phyloP scores from a whole-genome alignment of 2,113 vertebrate genomes.

The Myiagra hebetior region DNA sequence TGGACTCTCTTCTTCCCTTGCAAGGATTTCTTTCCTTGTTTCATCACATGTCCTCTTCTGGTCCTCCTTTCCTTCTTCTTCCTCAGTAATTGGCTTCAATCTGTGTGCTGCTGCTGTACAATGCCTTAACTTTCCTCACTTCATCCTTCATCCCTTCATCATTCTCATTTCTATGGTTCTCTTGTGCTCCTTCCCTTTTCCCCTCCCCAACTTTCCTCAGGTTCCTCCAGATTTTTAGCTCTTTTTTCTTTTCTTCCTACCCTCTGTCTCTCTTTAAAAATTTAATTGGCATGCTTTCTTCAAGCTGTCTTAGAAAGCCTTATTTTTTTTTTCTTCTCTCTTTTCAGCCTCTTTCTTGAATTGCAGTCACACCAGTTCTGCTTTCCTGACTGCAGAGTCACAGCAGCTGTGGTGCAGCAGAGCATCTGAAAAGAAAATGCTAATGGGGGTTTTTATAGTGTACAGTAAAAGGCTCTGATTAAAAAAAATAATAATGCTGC shows the following conservation, averaged over 20 bases:
- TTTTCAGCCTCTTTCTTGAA: slow-evolving; percentile 62
- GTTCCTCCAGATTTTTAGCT: slow-evolving; percentile 39
- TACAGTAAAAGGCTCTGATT: slow-evolving; percentile 49
- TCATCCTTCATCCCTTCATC: neutral
- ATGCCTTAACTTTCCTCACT: neutral
- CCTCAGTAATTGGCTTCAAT: neutral
- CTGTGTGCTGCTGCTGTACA: neutral
- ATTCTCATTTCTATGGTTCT: neutral
- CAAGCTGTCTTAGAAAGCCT: slow-evolving; percentile 55
- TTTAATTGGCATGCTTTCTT: slow-evolving; percentile 66
- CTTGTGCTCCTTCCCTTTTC: neutral
- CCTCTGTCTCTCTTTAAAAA: slow-evolving; percentile 33
- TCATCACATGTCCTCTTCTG: neutral
- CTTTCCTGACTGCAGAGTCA: slow-evolving; percentile 67
- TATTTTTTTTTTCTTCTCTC: slow-evolving; percentile 25
- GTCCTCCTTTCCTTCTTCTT: neutral
- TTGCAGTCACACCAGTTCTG: slow-evolving; percentile 57
- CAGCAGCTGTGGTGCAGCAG: slow-evolving; percentile 63
- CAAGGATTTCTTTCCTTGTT: neutral
- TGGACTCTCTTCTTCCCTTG: neutral
- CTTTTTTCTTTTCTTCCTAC: neutral
- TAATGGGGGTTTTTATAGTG: slow-evolving; percentile 38
- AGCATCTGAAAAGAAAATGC: slow-evolving; percentile 66
- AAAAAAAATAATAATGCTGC: neutral
- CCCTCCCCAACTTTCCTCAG: neutral